Percentiles rank a stretch among this genome's conserved stretches.
phyloP scores from a whole-genome alignment of 2,113 vertebrate species.

The Brienomyrus brachyistius region DNA sequence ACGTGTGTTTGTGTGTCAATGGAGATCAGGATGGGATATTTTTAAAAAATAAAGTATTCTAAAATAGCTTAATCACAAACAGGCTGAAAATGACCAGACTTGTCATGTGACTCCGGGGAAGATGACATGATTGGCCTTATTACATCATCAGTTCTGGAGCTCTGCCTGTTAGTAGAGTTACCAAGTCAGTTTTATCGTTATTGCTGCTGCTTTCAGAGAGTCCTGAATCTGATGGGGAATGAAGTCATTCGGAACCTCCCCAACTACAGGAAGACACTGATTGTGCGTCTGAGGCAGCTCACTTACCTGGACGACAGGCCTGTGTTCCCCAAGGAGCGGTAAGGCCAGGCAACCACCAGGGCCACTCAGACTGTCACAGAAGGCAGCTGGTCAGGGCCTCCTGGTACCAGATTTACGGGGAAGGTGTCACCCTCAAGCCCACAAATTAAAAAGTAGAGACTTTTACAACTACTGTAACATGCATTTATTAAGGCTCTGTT shows the following conservation, averaged over 20 bases:
- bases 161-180: background rate
- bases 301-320: conserved; percentile 85
- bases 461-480: background rate
- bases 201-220: conserved; percentile 52
- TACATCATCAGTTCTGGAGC: background rate
- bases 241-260: conserved; percentile 69
- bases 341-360: conserved; percentile 26
- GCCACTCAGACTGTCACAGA: background rate
- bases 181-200: background rate
- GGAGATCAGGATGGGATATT: too few species aligned
- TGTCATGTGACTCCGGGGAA: background rate
- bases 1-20: background rate
- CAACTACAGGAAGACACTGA: conserved; percentile 81
- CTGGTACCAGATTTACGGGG: background rate
- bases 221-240: conserved; percentile 84
- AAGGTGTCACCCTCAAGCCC: background rate
- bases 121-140: background rate
- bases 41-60: too few species aligned
- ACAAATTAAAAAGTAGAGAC: background rate
- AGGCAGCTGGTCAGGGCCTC: background rate
- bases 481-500: background rate
- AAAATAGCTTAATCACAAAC: background rate
- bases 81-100: background rate
- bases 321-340: conserved; percentile 89
- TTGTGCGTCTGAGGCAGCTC: conserved; percentile 67